Percentiles rank a stretch among this genome's conserved stretches.
Conservation (phyloP, 2,113 vertebrate genomes). For the Cygnus atratus region DNA sequence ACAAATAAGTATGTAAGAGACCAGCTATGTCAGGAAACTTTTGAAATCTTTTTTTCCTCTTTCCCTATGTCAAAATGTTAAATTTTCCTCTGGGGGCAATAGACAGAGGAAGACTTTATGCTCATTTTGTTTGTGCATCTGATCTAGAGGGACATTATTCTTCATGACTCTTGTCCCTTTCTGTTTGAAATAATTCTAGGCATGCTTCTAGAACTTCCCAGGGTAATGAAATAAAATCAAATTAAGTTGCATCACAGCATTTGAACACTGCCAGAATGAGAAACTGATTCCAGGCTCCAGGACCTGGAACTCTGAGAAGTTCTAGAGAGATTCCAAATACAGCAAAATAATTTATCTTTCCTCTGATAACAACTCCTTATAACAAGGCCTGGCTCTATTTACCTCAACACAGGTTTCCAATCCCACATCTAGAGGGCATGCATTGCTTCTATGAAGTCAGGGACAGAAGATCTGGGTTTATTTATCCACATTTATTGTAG, state of each 20-base stretch:
- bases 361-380: neutral
- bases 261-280: neutral
- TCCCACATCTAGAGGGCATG: neutral
- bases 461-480: neutral
- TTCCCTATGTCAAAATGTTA: neutral
- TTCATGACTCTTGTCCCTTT: neutral
- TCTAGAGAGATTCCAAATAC: neutral
- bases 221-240: neutral
- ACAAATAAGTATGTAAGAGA: neutral
- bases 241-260: neutral
- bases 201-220: neutral
- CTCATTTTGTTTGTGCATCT: neutral
- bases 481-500: neutral
- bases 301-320: neutral
- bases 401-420: neutral
- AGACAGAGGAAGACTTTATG: neutral
- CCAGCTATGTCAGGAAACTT: neutral
- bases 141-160: neutral
- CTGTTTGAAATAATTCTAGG: neutral
- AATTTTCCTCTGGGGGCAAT: neutral
- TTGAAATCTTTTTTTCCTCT: neutral
- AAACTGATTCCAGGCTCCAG: neutral
- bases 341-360: neutral
- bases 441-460: neutral
- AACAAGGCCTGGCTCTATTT: neutral